phyloP scores from a whole-genome alignment of 2,888 invertebrate species.

The Teleiodes luculella region DNA sequence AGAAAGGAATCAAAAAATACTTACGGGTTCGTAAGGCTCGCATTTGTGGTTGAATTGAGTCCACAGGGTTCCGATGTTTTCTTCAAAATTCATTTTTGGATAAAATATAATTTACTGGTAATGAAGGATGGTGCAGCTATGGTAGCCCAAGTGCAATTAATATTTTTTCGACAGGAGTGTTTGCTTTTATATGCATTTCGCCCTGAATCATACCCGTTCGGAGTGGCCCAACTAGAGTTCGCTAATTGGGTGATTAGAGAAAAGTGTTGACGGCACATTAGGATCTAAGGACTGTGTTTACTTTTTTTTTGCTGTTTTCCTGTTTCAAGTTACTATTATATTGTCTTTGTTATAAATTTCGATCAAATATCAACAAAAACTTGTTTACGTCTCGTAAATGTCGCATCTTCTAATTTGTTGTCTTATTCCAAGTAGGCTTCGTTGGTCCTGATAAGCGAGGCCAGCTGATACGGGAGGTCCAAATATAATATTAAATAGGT shows the following conservation, averaged over 20 bases:
- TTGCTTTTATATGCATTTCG: too few species aligned
- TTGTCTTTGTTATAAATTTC: too few species aligned
- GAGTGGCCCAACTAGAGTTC: neutral
- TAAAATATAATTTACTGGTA: neutral
- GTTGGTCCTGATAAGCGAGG: too few species aligned
- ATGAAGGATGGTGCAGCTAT: neutral
- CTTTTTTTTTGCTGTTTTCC: too few species aligned
- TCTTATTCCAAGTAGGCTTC: too few species aligned
- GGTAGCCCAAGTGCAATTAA: neutral
- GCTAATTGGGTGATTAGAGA: constrained; percentile 4
- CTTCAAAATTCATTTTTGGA: constrained; percentile 22
- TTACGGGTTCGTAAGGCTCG: neutral
- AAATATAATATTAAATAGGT: too few species aligned
- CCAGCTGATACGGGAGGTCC: too few species aligned
- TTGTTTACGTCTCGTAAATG: too few species aligned
- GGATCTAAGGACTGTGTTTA: neutral
- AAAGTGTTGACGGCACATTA: neutral
- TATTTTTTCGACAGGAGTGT: too few species aligned
- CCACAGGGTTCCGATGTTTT: constrained; percentile 36
- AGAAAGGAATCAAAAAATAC: neutral
- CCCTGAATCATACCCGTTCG: constrained; percentile 8
- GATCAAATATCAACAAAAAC: too few species aligned
- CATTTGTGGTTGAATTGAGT: constrained; percentile 16
- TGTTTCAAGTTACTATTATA: too few species aligned
- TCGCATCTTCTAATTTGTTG: too few species aligned